Evolutionary conservation across 2,888 invertebrate species (phyloP), one percentile per base, ranked within the genome.

Genomic region (Chirona hameri): DNA sequence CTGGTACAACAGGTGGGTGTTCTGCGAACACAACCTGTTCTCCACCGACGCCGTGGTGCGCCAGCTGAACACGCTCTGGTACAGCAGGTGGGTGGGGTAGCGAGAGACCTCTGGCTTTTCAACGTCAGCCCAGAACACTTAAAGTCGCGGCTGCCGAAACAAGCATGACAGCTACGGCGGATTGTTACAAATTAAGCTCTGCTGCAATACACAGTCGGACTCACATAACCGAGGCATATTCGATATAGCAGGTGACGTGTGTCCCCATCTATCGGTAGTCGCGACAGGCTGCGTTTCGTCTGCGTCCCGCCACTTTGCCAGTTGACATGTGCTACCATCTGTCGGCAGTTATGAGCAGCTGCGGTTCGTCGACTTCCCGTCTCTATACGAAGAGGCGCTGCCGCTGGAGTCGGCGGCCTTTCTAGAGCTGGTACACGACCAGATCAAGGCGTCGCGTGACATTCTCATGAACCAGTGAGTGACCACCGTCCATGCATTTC

Each of bases 1-100:
- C 83, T 96, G 95, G 94, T 90, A 92, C 82, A 89, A 91, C n/a
- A 91, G 91, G 93, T 94, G 87, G 89, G 89, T 85, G 27, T 31
- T 29, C 83, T 89, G 94, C 85, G 87, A 88, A 82, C 90, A 91
- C 86, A 91, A 93, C n/a, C 91, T 93, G 86, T 93, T 92, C 87
- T 90, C 92, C 82, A 92, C 92, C 1, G 94, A 94, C 88, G 91
- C 92, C 0, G 91, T 95, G 82, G 87, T 94, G 83, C 86, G 91
- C 7, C 39, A 39, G 39, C 39, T 39, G 39, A 39, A 92, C 83
- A 89, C 91, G 84, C 88, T 95, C 83, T 96, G 95, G 94, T 90
- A 92, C 82, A 89, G 91, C n/a, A 91, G 91, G 93, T 94, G 87
- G 89, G 89, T 85, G 27, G 39, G 39, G 4, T 39, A 39, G 39